Conservation (phyloP, 1,140 invertebrate genomes). For the Drosophila repleta region DNA sequence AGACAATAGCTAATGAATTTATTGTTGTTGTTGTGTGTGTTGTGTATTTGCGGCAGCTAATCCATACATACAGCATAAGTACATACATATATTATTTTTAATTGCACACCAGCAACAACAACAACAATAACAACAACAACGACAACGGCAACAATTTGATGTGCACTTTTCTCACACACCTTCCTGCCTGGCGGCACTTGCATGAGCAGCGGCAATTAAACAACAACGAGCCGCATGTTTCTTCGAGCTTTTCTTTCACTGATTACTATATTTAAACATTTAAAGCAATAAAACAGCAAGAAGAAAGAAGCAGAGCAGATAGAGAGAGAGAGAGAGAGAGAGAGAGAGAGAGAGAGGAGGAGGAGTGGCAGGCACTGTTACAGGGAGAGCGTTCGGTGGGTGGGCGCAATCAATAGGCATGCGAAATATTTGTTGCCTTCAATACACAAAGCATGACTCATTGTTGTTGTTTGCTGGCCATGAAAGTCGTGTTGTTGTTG, state of each 20-base stretch:
- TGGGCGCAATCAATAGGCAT: constrained; percentile 63
- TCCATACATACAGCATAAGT: constrained; percentile 31
- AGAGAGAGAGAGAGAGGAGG: not conserved
- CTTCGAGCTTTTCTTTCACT: constrained; percentile 50
- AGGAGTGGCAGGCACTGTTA: too few relatives aligned
- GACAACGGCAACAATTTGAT: constrained; percentile 22
- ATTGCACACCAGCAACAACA: constrained; percentile 51
- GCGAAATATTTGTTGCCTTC: constrained; percentile 61
- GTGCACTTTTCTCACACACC: constrained; percentile 63
- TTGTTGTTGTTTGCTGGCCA: constrained; percentile 51
- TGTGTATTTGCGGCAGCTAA: constrained; percentile 10
- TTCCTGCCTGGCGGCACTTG: constrained; percentile 47
- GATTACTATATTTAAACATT: constrained; percentile 76
- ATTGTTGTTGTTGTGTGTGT: constrained; percentile 60
- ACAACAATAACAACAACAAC: constrained; percentile 25
- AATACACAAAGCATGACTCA: constrained; percentile 39
- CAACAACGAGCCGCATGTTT: constrained; percentile 55
- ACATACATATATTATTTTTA: constrained; percentile 66
- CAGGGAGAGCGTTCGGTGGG: not conserved
- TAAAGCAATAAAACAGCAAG: constrained; percentile 43
- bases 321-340: not conserved
- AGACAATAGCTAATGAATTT: constrained; percentile 80
- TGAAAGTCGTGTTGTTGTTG: constrained; percentile 29
- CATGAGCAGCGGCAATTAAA: constrained; percentile 74
- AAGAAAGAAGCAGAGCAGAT: not conserved